These are phyloP conservation scores for Samia ricini DNA, from an alignment of 1,140 invertebrate genomes.

Conservation along the genomic window DNA sequence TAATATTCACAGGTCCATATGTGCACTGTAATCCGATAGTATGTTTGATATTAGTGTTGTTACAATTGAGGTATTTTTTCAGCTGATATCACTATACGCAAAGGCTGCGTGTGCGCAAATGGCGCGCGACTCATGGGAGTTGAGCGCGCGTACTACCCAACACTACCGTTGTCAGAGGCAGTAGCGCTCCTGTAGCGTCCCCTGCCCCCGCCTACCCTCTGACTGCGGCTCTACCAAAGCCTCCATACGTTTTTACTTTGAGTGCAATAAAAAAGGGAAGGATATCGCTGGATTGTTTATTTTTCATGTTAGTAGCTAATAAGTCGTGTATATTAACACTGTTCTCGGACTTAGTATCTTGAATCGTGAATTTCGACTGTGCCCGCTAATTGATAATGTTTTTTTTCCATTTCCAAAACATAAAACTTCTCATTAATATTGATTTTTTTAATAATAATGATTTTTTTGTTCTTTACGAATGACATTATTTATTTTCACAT, in stretches of 20 bases:
- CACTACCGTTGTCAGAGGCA: slow-evolving; percentile 64
- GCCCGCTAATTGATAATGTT: slow-evolving; percentile 46
- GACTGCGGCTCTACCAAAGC: slow-evolving; percentile 43
- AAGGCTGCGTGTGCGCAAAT: slow-evolving; percentile 57
- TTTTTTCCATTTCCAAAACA: slow-evolving; percentile 18
- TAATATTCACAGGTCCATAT: slow-evolving; percentile 37
- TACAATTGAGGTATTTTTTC: slow-evolving; percentile 32
- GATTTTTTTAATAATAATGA: slow-evolving; percentile 8
- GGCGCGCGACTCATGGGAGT: slow-evolving; percentile 60
- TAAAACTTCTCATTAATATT: neutral
- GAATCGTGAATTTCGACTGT: slow-evolving; percentile 43
- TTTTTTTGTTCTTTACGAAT: neutral
- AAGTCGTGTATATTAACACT: slow-evolving; percentile 67
- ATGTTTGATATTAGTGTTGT: slow-evolving; percentile 26
- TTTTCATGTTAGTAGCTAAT: slow-evolving; percentile 74
- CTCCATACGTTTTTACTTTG: slow-evolving; percentile 67
- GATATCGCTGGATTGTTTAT: slow-evolving; percentile 70
- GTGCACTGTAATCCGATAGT: slow-evolving; percentile 66
- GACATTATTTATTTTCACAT: neutral
- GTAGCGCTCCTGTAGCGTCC: slow-evolving; percentile 64
- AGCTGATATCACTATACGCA: slow-evolving; percentile 32
- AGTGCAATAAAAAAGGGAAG: slow-evolving; percentile 69
- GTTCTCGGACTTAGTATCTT: slow-evolving; percentile 29
- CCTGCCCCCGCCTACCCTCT: slow-evolving; percentile 32
- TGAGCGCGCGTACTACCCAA: slow-evolving; percentile 68